Percentiles rank a stretch among this genome's conserved stretches.
These are phyloP conservation scores for Cydia strobilella DNA, from an alignment of 1,140 invertebrate genomes.

Conservation along the genomic window DNA sequence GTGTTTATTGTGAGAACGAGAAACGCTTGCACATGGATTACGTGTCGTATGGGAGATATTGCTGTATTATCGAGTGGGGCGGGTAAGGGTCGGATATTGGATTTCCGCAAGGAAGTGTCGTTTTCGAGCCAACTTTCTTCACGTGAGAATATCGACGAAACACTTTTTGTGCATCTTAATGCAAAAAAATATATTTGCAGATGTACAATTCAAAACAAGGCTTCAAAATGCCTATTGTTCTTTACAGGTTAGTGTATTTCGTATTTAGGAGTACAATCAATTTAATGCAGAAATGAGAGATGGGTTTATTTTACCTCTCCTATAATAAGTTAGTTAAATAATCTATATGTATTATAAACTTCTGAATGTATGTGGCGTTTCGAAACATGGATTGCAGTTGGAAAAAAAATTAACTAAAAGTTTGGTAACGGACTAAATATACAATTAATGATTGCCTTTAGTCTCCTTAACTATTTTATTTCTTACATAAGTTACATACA, in stretches of 20 bases:
- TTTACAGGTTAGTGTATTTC: no score
- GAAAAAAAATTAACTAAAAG: neutral
- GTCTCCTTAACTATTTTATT: no score
- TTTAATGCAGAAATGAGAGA: no score
- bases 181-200: neutral
- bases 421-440: no score
- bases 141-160: neutral
- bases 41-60: constrained; percentile 14
- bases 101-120: constrained; percentile 27
- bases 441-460: no score
- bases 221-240: no score
- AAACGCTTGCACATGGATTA: constrained; percentile 6
- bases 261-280: no score
- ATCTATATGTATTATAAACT: neutral
- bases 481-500: no score
- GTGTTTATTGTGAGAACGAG: constrained; percentile 9
- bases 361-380: neutral
- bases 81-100: constrained; percentile 23
- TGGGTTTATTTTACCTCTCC: no score
- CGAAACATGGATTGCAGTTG: neutral
- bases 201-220: neutral
- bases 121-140: constrained; percentile 25
- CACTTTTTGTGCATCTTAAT: neutral
- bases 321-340: no score
- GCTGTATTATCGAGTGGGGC: neutral